phyloP scores from a whole-genome alignment of 1,140 invertebrate species.

The Camponotus pennsylvanicus region DNA sequence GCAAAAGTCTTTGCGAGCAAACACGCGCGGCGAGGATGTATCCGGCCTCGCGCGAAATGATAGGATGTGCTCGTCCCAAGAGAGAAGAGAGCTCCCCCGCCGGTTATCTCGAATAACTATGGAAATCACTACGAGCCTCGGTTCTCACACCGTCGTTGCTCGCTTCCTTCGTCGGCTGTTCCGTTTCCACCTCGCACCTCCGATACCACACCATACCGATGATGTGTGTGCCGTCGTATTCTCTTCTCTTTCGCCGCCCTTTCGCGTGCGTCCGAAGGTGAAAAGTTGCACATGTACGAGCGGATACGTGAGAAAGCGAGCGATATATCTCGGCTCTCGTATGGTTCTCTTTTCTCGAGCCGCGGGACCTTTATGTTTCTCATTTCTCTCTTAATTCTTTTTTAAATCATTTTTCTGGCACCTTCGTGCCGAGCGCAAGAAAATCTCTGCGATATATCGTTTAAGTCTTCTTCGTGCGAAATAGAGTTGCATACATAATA shows the following conservation, averaged over 20 bases:
- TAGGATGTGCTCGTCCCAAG: conserved; percentile 71
- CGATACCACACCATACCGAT: conserved; percentile 35
- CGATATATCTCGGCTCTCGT: conserved; percentile 50
- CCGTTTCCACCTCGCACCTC: conserved; percentile 65
- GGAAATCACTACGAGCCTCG: conserved; percentile 79
- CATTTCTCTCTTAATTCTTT: conserved; percentile 50
- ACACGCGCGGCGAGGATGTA: conserved; percentile 57
- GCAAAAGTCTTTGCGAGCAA: conserved; percentile 21
- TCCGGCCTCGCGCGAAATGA: conserved; percentile 70
- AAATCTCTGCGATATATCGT: neutral
- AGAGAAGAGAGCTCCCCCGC: conserved; percentile 68
- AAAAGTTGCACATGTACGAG: conserved; percentile 41
- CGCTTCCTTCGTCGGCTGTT: conserved; percentile 67
- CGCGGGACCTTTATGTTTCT: conserved; percentile 24
- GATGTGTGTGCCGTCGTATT: conserved; percentile 25
- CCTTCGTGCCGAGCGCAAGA: neutral
- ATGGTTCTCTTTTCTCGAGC: conserved; percentile 62
- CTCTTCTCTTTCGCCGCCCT: conserved; percentile 36
- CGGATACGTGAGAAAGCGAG: conserved; percentile 67
- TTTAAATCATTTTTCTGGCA: conserved; percentile 61
- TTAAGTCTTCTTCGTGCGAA: neutral
- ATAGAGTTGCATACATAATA: neutral
- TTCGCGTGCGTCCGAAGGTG: conserved; percentile 25
- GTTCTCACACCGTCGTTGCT: conserved; percentile 78
- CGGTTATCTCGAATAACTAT: conserved; percentile 81